Base-by-base conservation (phyloP, 2,113 vertebrate species). In the Poeciliopsis retropinna region DNA sequence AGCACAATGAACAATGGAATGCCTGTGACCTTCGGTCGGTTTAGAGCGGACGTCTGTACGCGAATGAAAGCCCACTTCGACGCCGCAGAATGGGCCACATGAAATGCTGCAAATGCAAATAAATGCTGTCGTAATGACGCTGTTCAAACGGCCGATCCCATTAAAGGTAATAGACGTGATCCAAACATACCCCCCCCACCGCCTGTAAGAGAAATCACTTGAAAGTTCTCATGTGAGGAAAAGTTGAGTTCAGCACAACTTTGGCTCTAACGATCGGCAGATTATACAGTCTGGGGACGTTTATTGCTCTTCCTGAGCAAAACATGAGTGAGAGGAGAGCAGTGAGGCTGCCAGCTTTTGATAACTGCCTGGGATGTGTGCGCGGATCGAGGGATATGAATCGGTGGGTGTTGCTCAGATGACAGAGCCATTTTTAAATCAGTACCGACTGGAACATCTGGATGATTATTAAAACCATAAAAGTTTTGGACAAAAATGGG, bases 151-250 rank as follows among this genome's bases (percentile, higher is more conserved):
- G 72, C 32, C 11, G 64, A 51, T 37, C 60, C 76, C 69, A 83
- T 84, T 88, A 84, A 72, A 77, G 70, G 44, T 80, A 72, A 72
- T 27, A 69, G 54, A 79, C 74, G 80, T 91, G 88, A 90, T 76
- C 70, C 69, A 91, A 91, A 87, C 85, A 74, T 88, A 73, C 68
- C 54, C 78, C 34, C 34, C 32, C 30, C 34, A 37, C 34, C 34
- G 9, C 34, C 83, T 60, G 62, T 67, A 83, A n/a, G 69, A 82
- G 67, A 80, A 2, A 15, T 41, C 37, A 77, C 22, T 31, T 64
- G 61, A 37, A 37, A 64, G 70, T 85, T 91, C 71, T 83, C 75
- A 80, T 78, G 79, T 61, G 76, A 83, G 72, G 41, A 75, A 80
- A 78, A 74, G 73, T 41, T 73, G 64, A 44, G 67, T 82, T 80